Percentiles rank a stretch among this genome's conserved stretches.
Evolutionary conservation across 2,797 vertebrate species (phyloP).

Genomic region (Sebastes steindachneri): DNA sequence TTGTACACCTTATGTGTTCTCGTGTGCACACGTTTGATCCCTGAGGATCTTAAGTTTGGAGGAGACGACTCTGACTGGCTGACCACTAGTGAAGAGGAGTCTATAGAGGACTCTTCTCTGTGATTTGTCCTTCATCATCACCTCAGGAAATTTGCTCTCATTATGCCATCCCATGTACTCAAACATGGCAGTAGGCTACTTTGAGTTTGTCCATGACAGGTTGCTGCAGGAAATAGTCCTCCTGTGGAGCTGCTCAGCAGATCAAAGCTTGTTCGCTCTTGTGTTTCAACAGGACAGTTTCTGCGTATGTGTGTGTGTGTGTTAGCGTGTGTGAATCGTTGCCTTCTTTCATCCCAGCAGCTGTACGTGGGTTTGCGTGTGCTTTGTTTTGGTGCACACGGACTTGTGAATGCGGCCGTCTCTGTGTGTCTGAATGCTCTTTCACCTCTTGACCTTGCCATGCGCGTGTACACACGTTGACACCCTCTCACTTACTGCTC

Average conservation of each 20-base stretch:
- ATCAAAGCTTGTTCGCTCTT: conserved; percentile 64
- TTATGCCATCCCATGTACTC: conserved; percentile 48
- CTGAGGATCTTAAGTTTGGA: conserved; percentile 26
- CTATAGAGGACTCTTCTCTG: background rate
- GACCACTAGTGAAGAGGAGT: conserved; percentile 24
- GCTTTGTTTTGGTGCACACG: conserved; percentile 46
- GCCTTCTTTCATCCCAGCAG: conserved; percentile 48
- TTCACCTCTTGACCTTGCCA: conserved; percentile 38
- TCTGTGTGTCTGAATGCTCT: conserved; percentile 34
- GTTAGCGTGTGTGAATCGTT: conserved; percentile 14
- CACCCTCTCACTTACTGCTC: conserved; percentile 64
- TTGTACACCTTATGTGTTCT: background rate
- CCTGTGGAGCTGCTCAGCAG: conserved; percentile 42
- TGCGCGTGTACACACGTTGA: conserved; percentile 64
- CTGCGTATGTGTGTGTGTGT: background rate
- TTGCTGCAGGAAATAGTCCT: conserved; percentile 21
- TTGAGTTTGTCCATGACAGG: conserved; percentile 36
- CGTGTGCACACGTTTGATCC: conserved; percentile 7
- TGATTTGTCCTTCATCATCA: conserved; percentile 7
- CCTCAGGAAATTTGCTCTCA: conserved; percentile 30
- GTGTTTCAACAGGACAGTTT: conserved; percentile 45
- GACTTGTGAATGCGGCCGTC: conserved; percentile 4
- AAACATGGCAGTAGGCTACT: conserved; percentile 5
- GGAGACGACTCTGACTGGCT: background rate
- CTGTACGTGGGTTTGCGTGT: conserved; percentile 23